Conservation (phyloP, 2,888 invertebrate species). For the Amblyteles armatorius region DNA sequence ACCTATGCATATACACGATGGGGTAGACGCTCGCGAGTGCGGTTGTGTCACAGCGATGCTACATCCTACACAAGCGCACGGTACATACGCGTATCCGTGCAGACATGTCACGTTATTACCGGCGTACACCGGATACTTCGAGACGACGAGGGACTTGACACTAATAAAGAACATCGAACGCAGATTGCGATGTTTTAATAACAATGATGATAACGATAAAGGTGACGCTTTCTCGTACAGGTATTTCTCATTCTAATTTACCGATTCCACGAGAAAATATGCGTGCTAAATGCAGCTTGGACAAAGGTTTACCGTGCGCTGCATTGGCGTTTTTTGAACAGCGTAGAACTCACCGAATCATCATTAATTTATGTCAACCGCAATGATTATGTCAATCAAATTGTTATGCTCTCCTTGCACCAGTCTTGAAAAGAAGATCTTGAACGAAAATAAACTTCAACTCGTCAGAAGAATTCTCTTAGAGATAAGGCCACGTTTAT, state of each 20-base stretch:
- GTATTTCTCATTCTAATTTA: neutral
- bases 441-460: neutral
- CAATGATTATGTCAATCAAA: too few species aligned
- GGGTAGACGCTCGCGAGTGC: constrained; percentile 17
- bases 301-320: too few species aligned
- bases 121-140: constrained; percentile 30
- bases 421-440: neutral
- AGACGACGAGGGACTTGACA: neutral
- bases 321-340: too few species aligned
- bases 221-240: constrained; percentile 4
- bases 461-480: neutral
- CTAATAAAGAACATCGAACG: constrained; percentile 44
- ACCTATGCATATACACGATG: constrained; percentile 58
- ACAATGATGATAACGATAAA: constrained; percentile 24
- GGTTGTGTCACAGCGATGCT: neutral
- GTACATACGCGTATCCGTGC: neutral
- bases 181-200: constrained; percentile 38
- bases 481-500: neutral
- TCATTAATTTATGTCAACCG: too few species aligned
- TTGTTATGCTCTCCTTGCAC: neutral
- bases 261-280: neutral
- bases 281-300: too few species aligned
- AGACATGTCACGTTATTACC: constrained; percentile 36
- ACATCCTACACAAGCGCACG: neutral
- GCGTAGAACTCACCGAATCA: too few species aligned